A percentile compares a stretch with the other conserved stretches of the same genome.
phyloP scores from a whole-genome alignment of 2,888 invertebrate genomes.

The Aphodius granarius region DNA sequence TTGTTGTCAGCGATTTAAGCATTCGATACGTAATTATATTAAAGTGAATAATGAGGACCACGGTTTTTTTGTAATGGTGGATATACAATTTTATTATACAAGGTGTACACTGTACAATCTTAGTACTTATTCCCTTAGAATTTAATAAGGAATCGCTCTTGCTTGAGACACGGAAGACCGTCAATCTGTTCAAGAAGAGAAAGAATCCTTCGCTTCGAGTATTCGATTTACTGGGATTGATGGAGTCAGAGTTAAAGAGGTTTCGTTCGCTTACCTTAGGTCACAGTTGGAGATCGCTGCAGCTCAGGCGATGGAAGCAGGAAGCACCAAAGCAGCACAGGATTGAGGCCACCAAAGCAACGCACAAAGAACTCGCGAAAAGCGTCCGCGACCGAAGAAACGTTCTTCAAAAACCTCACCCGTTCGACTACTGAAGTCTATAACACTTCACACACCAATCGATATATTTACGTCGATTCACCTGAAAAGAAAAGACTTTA shows the following conservation, averaged over 20 bases:
- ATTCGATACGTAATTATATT: not conserved
- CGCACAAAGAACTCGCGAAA: not conserved
- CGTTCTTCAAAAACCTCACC: not conserved
- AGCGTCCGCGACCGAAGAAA: not conserved
- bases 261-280: constrained; percentile 36
- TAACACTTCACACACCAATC: not conserved
- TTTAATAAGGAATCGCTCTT: too few relatives aligned
- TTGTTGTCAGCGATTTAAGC: not conserved
- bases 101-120: too few relatives aligned
- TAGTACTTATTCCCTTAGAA: too few relatives aligned
- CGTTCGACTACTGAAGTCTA: not conserved
- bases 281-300: constrained; percentile 31
- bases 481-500: not conserved
- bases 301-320: not conserved
- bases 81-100: too few relatives aligned
- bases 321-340: not conserved
- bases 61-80: not conserved
- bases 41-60: not conserved
- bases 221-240: not conserved
- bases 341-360: not conserved
- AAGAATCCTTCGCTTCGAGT: not conserved
- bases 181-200: not conserved
- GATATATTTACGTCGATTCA: not conserved
- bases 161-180: not conserved
- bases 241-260: not conserved